phyloP scores from a whole-genome alignment of 2,113 vertebrate species.

The Brachypteracias leptosomus region DNA sequence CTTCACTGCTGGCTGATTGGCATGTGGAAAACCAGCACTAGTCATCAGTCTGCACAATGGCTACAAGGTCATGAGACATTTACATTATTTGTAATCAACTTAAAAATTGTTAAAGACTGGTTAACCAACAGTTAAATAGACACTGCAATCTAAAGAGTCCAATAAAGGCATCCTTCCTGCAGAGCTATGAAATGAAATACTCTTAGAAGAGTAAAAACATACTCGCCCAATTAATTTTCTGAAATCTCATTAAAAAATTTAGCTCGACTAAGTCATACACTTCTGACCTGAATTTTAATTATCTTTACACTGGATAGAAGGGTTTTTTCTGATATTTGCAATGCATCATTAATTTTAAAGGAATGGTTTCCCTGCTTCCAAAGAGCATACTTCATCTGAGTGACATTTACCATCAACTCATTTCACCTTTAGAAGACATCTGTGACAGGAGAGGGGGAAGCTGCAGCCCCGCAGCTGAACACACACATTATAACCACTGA shows the following conservation, averaged over 20 bases:
- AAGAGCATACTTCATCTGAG: constrained; percentile 71
- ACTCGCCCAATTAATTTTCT: constrained; percentile 79
- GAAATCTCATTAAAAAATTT: constrained; percentile 84
- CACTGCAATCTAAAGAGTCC: constrained; percentile 1
- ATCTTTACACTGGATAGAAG: constrained; percentile 67
- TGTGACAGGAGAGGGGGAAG: not conserved
- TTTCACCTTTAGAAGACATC: constrained; percentile 75
- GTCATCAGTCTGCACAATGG: not conserved
- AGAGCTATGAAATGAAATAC: constrained; percentile 56
- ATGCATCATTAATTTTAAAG: constrained; percentile 78
- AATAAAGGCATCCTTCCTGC: constrained; percentile 39
- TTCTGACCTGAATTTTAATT: constrained; percentile 83
- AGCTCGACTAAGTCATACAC: constrained; percentile 76
- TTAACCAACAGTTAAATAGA: constrained; percentile 61
- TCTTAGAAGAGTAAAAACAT: constrained; percentile 60
- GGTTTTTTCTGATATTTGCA: constrained; percentile 69
- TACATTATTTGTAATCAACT: not conserved
- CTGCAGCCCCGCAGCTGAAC: not conserved
- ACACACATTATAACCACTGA: not conserved
- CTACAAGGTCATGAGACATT: not conserved
- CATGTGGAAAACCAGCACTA: not conserved
- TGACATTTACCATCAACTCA: constrained; percentile 73
- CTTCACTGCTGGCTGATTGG: not conserved
- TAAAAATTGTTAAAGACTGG: not conserved
- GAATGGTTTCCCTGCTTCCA: constrained; percentile 64